Evolutionary conservation across 1,140 invertebrate species (phyloP), one percentile per base, ranked within the genome.

Genomic region (Ctenoplectra terminalis): DNA sequence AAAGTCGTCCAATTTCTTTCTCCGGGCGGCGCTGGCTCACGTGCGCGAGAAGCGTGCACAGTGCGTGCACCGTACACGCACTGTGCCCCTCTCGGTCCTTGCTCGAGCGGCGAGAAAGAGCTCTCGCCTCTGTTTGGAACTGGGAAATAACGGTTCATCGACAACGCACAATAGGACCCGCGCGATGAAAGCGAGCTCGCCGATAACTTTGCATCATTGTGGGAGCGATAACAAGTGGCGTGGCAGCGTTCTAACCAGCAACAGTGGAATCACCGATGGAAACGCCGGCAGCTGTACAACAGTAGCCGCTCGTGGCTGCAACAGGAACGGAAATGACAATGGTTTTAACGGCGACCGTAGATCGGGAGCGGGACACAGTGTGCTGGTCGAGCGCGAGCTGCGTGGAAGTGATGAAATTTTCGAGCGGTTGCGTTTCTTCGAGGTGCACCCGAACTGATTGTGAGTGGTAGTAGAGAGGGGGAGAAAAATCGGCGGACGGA

Each of bases 301-400:
- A 46, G 6, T 17, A 13, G n/a, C n/a, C 37, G 43, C n/a, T 66
- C 4, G 15, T 29, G 26, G 1, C 40, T 6, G 37, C 17, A 58
- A 52, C 17, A 73, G 50, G 63, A 73, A 37, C 66, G 78, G 67
- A 72, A 73, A 79, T 46, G 75, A 85, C 46, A 67, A 83, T 82
- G 84, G 60, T 86, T 87, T 79, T 70, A 70, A 66, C 75, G 54
- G 50, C 72, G 46, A 87, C 46, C 61, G 70, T 50, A 63, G 70
- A 64, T 66, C 84, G 70, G 63, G 67, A 66, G 79, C 86, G 85
- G 84, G 71, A 86, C 71, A 82, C 40, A 61, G 80, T 82, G 79
- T 67, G 79, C 60, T 43, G 8, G 56, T 76, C 50, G 37, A 43
- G 73, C 70, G 78, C 46, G 34, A 72, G 70, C 76, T 61, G 66